A percentile compares a stretch with the other conserved stretches of the same genome.
Evolutionary conservation across 2,888 invertebrate species (phyloP).

Genomic region (Tetragnatha montana): DNA sequence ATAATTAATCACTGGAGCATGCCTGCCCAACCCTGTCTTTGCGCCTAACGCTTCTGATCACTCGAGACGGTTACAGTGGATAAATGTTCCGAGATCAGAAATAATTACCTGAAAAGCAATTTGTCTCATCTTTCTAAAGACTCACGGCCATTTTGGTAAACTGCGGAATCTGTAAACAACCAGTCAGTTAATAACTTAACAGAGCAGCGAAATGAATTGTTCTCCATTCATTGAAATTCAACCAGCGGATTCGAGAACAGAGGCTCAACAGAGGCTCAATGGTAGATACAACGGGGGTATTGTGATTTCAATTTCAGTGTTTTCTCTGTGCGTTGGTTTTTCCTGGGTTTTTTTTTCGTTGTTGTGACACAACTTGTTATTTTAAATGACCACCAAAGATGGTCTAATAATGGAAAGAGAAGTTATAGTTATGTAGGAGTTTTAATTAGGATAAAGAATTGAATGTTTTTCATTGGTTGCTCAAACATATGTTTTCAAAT

Average conservation of each 20-base stretch:
- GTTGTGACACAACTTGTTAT: neutral
- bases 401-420: neutral
- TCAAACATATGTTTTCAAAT: too few relatives aligned
- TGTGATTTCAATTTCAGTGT: neutral
- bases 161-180: neutral
- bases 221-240: neutral
- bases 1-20: slow-evolving; percentile 20
- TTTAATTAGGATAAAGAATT: neutral
- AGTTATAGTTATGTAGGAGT: neutral
- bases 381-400: neutral
- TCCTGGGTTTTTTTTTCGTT: neutral
- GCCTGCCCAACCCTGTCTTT: neutral
- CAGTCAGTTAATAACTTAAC: neutral
- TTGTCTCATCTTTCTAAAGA: neutral
- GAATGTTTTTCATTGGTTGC: too few relatives aligned
- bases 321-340: neutral
- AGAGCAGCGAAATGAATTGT: neutral
- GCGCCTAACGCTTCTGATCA: neutral
- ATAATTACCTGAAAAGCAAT: slow-evolving; percentile 21
- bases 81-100: neutral
- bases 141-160: neutral
- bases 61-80: slow-evolving; percentile 7
- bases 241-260: neutral
- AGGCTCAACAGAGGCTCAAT: neutral
- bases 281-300: neutral